Percentiles rank a stretch among this genome's conserved stretches.
These are phyloP conservation scores for Nettapus auritus DNA, from an alignment of 2,113 vertebrate species.

Conservation along the genomic window DNA sequence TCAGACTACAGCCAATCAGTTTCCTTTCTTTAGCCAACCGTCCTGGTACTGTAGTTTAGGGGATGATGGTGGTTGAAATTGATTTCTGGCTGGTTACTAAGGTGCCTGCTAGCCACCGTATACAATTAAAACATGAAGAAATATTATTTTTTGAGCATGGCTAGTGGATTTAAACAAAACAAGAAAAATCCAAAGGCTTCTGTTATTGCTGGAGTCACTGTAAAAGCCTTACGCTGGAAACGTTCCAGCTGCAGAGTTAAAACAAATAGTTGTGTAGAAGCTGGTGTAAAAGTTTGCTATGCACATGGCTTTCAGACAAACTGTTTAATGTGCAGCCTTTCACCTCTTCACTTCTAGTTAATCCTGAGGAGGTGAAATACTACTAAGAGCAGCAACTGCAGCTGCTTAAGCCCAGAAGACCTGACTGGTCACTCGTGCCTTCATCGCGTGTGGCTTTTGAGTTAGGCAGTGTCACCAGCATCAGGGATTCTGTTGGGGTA, in stretches of 20 bases:
- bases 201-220: conserved; percentile 83
- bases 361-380: conserved; percentile 72
- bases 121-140: conserved; percentile 83
- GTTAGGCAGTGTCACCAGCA: conserved; percentile 74
- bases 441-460: conserved; percentile 74
- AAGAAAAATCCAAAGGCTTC: conserved; percentile 76
- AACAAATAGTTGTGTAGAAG: conserved; percentile 72
- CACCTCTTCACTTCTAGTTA: conserved; percentile 75
- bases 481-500: conserved; percentile 71
- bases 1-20: conserved; percentile 86
- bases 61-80: conserved; percentile 83
- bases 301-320: conserved; percentile 75
- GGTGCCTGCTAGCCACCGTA: conserved; percentile 84
- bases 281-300: conserved; percentile 74
- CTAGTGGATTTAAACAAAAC: conserved; percentile 83
- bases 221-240: conserved; percentile 83
- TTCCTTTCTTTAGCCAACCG: conserved; percentile 83
- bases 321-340: conserved; percentile 78
- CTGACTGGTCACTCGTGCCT: conserved; percentile 74
- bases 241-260: conserved; percentile 76
- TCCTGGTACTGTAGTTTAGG: conserved; percentile 88
- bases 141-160: conserved; percentile 83
- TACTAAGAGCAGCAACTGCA: conserved; percentile 42
- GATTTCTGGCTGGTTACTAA: conserved; percentile 86
- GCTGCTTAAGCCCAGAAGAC: conserved; percentile 70